A percentile compares a stretch with the other conserved stretches of the same genome.
phyloP scores from a whole-genome alignment of 2,113 vertebrate species.

The Mormyrus lacerda region DNA sequence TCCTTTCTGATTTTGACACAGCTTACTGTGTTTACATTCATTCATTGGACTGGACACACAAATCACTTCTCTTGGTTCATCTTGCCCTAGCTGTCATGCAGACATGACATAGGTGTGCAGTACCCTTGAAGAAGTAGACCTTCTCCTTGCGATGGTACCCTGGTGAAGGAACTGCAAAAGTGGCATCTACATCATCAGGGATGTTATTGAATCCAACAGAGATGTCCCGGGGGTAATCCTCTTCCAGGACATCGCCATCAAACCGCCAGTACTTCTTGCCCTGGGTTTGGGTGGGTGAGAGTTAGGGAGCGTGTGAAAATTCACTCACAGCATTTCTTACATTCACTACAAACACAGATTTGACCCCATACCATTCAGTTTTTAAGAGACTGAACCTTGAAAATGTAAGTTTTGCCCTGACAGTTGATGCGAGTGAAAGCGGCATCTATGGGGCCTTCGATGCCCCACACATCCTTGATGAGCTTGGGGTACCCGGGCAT shows the following conservation, averaged over 20 bases:
- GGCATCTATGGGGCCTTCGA: conserved; percentile 79
- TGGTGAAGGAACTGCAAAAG: conserved; percentile 75
- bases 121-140: conserved; percentile 94
- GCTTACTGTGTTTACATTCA: background rate
- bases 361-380: background rate
- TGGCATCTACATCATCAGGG: conserved; percentile 66
- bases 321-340: background rate
- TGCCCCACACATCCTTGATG: conserved; percentile 86
- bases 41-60: background rate
- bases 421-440: conserved; percentile 96
- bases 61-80: background rate
- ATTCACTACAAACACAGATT: background rate
- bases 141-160: conserved; percentile 68
- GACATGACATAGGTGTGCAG: background rate
- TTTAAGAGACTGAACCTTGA: conserved; percentile 67
- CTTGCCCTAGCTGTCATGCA: background rate
- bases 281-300: conserved; percentile 41
- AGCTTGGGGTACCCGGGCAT: conserved; percentile 82
- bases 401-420: conserved; percentile 88
- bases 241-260: conserved; percentile 70
- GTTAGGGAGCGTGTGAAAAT: background rate
- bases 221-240: conserved; percentile 71
- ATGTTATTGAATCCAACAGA: conserved; percentile 73
- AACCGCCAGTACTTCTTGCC: conserved; percentile 82
- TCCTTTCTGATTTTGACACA: background rate